Percentiles rank a stretch among this genome's conserved stretches.
Evolutionary conservation across 2,888 invertebrate species (phyloP).

Genomic region (Hartigia nigra): DNA sequence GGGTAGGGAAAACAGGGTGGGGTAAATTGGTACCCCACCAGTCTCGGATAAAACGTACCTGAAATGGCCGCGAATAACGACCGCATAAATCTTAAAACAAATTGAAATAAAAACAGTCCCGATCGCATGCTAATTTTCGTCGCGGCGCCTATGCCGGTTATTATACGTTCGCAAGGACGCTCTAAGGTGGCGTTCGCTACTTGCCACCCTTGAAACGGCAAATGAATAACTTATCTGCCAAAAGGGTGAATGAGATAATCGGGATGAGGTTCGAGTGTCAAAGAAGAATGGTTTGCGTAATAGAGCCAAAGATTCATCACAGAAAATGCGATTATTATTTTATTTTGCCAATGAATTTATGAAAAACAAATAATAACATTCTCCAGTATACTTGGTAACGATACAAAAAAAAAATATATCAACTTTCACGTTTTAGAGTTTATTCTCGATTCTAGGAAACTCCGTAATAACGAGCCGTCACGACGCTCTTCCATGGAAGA

Average conservation of each 20-base stretch:
- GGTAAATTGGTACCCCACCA: neutral
- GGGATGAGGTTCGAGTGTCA: neutral
- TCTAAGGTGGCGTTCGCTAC: neutral
- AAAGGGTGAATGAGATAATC: neutral
- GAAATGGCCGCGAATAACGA: conserved; percentile 34
- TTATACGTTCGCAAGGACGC: neutral
- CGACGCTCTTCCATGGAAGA: neutral
- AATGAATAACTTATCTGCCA: neutral
- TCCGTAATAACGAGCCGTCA: neutral
- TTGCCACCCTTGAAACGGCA: neutral
- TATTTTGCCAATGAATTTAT: neutral
- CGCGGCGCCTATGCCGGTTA: neutral
- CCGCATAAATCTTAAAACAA: conserved; percentile 45
- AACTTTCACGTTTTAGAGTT: neutral
- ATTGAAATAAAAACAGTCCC: conserved; percentile 43
- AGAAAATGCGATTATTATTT: neutral
- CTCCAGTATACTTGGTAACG: neutral
- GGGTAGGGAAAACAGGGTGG: neutral
- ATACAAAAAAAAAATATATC: neutral
- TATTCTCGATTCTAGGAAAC: neutral
- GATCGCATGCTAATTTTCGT: neutral
- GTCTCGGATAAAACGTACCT: neutral
- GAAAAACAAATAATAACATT: too few species aligned
- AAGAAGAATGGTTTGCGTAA: neutral
- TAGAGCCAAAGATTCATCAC: neutral